phyloP scores from a whole-genome alignment of 1,140 invertebrate species.

The Drosophila ercepeae region DNA sequence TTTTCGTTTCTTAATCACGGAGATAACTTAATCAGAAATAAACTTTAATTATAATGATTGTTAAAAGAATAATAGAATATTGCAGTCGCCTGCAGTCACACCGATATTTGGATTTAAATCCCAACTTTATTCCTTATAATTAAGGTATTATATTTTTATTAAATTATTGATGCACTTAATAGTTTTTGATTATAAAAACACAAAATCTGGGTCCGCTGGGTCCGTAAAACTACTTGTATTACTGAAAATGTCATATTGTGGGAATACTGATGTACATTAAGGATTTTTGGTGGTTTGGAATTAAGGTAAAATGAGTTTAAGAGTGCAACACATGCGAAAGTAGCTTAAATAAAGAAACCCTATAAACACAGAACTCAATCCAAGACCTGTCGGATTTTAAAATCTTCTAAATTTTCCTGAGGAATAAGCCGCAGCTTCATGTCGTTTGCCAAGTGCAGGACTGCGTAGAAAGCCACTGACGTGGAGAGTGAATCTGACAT shows the following conservation, averaged over 20 bases:
- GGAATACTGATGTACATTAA: conserved; percentile 41
- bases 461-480: conserved; percentile 89
- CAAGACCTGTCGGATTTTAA: conserved; percentile 74
- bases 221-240: no score
- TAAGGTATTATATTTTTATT: not conserved
- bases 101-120: not conserved
- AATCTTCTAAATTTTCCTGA: conserved; percentile 67
- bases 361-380: conserved; percentile 18
- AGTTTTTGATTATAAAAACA: not conserved
- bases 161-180: no score
- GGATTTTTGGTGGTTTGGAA: not conserved
- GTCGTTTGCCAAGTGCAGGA: conserved; percentile 91
- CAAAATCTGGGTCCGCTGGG: not conserved
- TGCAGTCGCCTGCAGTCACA: no score
- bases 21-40: not conserved
- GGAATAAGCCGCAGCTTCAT: conserved; percentile 83
- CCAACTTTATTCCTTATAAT: not conserved
- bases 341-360: not conserved
- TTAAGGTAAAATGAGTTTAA: not conserved
- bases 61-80: no score
- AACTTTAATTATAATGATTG: not conserved
- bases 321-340: not conserved
- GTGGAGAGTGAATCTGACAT: conserved; percentile 88
- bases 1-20: not conserved
- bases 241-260: no score